A percentile compares a stretch with the other conserved stretches of the same genome.
Conservation (phyloP, 2,113 vertebrate genomes). For the Tylochromis polylepis region DNA sequence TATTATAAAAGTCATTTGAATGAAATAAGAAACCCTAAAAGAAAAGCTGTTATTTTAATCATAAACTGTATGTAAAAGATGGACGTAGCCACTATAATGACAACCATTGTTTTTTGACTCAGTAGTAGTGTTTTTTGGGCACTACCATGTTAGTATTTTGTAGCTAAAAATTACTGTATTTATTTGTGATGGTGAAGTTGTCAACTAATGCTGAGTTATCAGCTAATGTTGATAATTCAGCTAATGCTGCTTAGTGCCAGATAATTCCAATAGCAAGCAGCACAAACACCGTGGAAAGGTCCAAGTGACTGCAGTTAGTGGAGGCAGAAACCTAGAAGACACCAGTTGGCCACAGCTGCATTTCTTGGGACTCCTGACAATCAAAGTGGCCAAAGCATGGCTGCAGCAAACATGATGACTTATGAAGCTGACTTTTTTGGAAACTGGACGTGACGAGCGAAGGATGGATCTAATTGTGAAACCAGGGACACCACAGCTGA, state of each 20-base stretch:
- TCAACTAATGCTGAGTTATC: neutral
- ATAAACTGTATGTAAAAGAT: neutral
- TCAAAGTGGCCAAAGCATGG: neutral
- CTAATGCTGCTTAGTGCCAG: neutral
- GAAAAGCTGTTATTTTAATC: neutral
- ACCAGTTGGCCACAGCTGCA: neutral
- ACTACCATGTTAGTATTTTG: neutral
- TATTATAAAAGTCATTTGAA: slow-evolving; percentile 32
- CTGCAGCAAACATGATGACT: neutral
- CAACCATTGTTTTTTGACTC: neutral
- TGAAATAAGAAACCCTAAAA: neutral
- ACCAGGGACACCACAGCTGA: neutral
- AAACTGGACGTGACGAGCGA: neutral
- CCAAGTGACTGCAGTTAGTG: neutral
- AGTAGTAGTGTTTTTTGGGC: neutral
- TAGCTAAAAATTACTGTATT: neutral
- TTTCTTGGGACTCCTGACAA: neutral
- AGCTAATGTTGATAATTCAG: too few relatives aligned
- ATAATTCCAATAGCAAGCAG: neutral
- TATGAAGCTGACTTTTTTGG: neutral
- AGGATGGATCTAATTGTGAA: neutral
- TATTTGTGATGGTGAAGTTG: neutral
- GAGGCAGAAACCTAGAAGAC: neutral
- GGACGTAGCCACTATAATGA: neutral
- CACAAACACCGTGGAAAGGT: neutral